phyloP scores from a whole-genome alignment of 2,113 vertebrate genomes.

The Carettochelys insculpta region DNA sequence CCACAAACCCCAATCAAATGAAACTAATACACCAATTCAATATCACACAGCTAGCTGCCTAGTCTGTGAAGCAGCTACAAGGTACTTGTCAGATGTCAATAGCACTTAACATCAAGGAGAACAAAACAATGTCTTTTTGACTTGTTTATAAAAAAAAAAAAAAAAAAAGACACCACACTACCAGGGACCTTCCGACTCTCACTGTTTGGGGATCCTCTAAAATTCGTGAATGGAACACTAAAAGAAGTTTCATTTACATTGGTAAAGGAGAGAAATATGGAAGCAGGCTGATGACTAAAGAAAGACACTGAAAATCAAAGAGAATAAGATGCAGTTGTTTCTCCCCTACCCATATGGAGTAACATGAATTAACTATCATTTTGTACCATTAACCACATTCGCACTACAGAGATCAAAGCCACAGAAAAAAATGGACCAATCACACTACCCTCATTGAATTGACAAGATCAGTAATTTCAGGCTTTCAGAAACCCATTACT shows the following conservation, averaged over 20 bases:
- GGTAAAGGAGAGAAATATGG: background rate
- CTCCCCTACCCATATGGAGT: background rate
- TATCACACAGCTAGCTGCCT: background rate
- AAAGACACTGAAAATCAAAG: background rate
- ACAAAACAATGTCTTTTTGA: rapidly evolving
- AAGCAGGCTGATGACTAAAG: constrained; percentile 34
- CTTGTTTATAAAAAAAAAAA: background rate
- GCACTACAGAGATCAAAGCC: constrained; percentile 21
- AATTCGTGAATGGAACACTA: rapidly evolving
- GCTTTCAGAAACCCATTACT: background rate
- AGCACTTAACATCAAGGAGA: background rate
- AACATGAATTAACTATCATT: constrained; percentile 44
- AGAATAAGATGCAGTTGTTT: background rate
- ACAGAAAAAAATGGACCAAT: background rate
- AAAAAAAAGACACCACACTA: too few species aligned
- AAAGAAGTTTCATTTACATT: too few species aligned
- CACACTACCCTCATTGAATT: background rate
- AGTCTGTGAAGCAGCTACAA: background rate
- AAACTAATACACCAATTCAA: background rate
- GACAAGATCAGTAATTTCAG: background rate
- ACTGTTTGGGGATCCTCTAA: background rate
- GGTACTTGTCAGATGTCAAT: background rate
- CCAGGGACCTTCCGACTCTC: rapidly evolving
- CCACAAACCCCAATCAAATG: rapidly evolving
- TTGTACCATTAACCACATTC: background rate